Conservation (phyloP, 2,888 invertebrate genomes). For the Ophioninae sp. region DNA sequence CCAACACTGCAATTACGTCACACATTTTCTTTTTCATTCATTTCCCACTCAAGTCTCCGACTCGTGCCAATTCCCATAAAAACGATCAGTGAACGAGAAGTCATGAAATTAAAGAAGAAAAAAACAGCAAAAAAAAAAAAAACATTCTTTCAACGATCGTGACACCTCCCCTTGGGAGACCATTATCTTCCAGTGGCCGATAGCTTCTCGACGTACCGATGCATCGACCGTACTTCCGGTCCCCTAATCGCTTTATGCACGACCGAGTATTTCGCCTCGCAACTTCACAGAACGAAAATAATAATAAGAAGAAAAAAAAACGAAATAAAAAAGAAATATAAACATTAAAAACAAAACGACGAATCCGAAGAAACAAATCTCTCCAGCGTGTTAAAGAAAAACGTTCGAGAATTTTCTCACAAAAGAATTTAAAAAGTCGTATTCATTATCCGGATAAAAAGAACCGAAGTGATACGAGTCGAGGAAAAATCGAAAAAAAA, state of each 20-base stretch:
- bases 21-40: too few species aligned
- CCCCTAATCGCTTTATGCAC: slow-evolving; percentile 38
- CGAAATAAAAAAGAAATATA: too few species aligned
- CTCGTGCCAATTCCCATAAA: too few species aligned
- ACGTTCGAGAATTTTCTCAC: background rate
- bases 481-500: background rate
- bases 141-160: too few species aligned
- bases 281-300: slow-evolving; percentile 8
- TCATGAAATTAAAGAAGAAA: too few species aligned
- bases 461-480: background rate
- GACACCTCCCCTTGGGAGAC: background rate
- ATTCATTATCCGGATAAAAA: background rate
- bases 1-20: too few species aligned
- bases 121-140: too few species aligned
- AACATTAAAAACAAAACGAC: background rate
- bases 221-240: slow-evolving; percentile 60
- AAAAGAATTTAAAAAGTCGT: background rate
- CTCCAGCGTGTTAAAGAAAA: background rate
- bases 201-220: slow-evolving; percentile 22
- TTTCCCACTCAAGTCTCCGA: too few species aligned
- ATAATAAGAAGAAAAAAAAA: too few species aligned
- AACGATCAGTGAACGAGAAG: too few species aligned
- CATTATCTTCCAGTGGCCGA: background rate
- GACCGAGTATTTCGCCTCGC: slow-evolving; percentile 19
- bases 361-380: slow-evolving; percentile 3